These are phyloP conservation scores for Phoxinus dragarum DNA, from an alignment of 2,797 vertebrate species.

Conservation along the genomic window DNA sequence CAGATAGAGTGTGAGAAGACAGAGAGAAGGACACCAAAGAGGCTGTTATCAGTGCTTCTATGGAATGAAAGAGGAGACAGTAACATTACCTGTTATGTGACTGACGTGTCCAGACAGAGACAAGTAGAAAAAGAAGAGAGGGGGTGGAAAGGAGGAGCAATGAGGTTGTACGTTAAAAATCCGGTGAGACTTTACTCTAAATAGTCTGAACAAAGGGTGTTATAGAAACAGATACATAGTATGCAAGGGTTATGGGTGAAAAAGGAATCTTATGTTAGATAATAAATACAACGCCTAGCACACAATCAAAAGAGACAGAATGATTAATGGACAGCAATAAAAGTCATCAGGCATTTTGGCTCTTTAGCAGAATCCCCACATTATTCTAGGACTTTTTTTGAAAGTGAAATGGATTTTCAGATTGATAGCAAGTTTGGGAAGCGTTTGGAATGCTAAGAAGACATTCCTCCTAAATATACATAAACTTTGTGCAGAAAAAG, in stretches of 20 bases:
- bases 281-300: not conserved
- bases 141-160: constrained; percentile 38
- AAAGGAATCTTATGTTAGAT: constrained; percentile 4
- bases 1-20: constrained; percentile 17
- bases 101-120: constrained; percentile 83
- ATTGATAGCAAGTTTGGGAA: not conserved
- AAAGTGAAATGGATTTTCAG: not conserved
- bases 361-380: not conserved
- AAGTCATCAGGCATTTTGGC: constrained; percentile 10
- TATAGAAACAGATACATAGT: not conserved
- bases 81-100: constrained; percentile 82
- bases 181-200: constrained; percentile 20
- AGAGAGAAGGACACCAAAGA: constrained; percentile 11
- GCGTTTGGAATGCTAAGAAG: not conserved
- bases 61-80: constrained; percentile 66
- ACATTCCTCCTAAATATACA: constrained; percentile 11
- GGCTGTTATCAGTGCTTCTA: constrained; percentile 40
- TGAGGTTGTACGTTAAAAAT: constrained; percentile 38
- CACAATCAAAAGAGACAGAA: not conserved
- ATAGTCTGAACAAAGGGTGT: not conserved
- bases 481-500: not conserved
- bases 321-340: not conserved
- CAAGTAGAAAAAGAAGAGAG: constrained; percentile 64
- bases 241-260: not conserved
- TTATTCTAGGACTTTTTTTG: not conserved